These are phyloP conservation scores for Ataeniobius toweri DNA, from an alignment of 2,797 vertebrate genomes.

Conservation along the genomic window DNA sequence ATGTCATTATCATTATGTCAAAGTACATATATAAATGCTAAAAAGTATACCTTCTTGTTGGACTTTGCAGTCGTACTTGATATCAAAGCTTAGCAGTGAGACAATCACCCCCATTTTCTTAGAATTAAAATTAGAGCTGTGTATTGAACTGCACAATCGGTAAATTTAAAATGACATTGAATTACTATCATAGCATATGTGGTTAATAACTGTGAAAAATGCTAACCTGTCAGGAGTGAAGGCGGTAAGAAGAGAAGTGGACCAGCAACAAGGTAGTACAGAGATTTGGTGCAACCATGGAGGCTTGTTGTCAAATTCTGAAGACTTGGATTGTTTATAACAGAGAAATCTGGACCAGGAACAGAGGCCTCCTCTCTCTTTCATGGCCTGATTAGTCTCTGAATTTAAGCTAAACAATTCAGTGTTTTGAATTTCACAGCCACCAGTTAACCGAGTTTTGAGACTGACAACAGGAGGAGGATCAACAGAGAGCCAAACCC, in stretches of 20 bases:
- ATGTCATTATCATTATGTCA: neutral
- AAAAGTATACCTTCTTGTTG: neutral
- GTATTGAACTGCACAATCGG: neutral
- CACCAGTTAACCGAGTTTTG: constrained; percentile 53
- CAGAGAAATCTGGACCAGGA: constrained; percentile 56
- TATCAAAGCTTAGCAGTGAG: neutral
- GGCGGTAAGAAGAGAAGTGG: constrained; percentile 78
- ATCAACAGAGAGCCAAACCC: constrained; percentile 40
- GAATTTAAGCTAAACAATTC: constrained; percentile 53
- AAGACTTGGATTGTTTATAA: constrained; percentile 53
- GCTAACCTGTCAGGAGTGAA: constrained; percentile 79
- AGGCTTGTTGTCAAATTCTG: constrained; percentile 66
- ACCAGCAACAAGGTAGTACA: constrained; percentile 77
- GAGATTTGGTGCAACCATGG: constrained; percentile 72
- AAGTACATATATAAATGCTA: neutral
- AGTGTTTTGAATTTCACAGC: constrained; percentile 47
- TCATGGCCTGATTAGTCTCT: constrained; percentile 50
- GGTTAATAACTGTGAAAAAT: constrained; percentile 70
- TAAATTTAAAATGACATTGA: neutral
- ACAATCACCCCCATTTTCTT: neutral
- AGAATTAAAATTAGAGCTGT: neutral
- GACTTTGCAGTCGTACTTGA: neutral
- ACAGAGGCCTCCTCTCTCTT: constrained; percentile 36
- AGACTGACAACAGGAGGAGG: constrained; percentile 32
- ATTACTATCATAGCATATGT: constrained; percentile 27